A percentile compares a stretch with the other conserved stretches of the same genome.
Evolutionary conservation across 1,140 invertebrate species (phyloP).

Genomic region (Galendromus occidentalis): DNA sequence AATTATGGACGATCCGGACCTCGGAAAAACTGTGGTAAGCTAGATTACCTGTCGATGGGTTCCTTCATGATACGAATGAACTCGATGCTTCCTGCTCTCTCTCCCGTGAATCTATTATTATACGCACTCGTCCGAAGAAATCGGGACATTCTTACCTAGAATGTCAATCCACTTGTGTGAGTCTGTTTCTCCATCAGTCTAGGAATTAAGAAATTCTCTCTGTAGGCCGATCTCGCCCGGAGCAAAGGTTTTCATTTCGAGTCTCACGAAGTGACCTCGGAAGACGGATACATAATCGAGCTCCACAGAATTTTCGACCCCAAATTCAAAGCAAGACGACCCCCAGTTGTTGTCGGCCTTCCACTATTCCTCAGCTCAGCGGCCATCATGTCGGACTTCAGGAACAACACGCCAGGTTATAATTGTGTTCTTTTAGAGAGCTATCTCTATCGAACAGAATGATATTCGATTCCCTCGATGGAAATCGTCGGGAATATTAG

Average conservation of each 20-base stretch:
- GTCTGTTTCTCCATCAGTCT: not conserved
- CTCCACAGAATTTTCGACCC: constrained; percentile 30
- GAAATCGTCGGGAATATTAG: too few relatives aligned
- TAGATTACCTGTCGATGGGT: too few relatives aligned
- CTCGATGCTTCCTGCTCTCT: too few relatives aligned
- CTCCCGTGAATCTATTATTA: too few relatives aligned
- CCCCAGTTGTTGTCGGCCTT: not conserved
- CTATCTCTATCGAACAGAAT: too few relatives aligned
- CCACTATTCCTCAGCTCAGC: not conserved
- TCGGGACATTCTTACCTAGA: too few relatives aligned
- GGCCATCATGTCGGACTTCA: not conserved
- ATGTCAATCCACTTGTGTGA: too few relatives aligned
- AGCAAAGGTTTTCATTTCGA: constrained; percentile 26
- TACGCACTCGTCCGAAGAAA: too few relatives aligned
- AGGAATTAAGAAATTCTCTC: not conserved
- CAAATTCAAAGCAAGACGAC: not conserved
- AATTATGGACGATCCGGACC: not conserved
- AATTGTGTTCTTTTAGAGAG: too few relatives aligned
- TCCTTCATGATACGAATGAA: too few relatives aligned
- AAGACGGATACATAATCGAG: constrained; percentile 45
- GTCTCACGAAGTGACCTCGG: constrained; percentile 40
- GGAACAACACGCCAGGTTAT: not conserved
- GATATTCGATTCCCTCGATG: too few relatives aligned
- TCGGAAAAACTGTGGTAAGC: not conserved
- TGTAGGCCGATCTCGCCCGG: not conserved